Base-by-base conservation (phyloP, 2,888 invertebrate genomes). In the Apeira syringaria region DNA sequence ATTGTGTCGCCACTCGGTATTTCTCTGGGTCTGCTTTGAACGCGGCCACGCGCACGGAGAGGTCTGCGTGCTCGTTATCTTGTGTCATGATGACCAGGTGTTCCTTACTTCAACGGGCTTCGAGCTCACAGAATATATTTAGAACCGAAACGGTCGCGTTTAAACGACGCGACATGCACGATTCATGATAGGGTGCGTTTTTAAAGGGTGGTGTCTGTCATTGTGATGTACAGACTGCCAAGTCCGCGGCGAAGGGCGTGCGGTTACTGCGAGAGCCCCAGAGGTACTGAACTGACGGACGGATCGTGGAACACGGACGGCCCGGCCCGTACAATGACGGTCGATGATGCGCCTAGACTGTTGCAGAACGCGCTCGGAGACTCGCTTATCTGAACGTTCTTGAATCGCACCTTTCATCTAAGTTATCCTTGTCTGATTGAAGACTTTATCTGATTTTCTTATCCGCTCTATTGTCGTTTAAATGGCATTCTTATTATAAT, bases 1-100 rank as follows among this genome's bases (percentile, higher is more conserved):
- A 92, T 57, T 92, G 91, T 48, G 85, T 82, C 34, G 92, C 88
- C 47, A 90, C 81, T 48, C 91, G 88, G 70, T 92, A 89, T 74
- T 91, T 91, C 48, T 91, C 90, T 25, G 92, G 91, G 64, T 92
- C 92, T 56, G 85, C 87, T 74, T 91, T 92, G 71, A 92, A 93
- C 50, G 90, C 87, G 29, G 88, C 86, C 62, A 92, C 90, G 62
- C 91, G 84, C 48, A 84, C 82, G 50, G 90, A 81, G 47, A 92
- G 63, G 13, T 74, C 72, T 25, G 76, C 65, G 25, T 73, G 70
- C 51, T 87, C 86, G 43, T 70, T 77, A 54, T 81, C 80, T 50
- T 85, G 80, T 50, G 78, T 83, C 89, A 88, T 88, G 67, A 73
- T 82, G 9, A 40, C 38, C 25, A 32, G 30, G 33, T 20, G 20